Evolutionary conservation across 2,113 vertebrate genomes (phyloP).

Genomic region (Gadus macrocephalus): DNA sequence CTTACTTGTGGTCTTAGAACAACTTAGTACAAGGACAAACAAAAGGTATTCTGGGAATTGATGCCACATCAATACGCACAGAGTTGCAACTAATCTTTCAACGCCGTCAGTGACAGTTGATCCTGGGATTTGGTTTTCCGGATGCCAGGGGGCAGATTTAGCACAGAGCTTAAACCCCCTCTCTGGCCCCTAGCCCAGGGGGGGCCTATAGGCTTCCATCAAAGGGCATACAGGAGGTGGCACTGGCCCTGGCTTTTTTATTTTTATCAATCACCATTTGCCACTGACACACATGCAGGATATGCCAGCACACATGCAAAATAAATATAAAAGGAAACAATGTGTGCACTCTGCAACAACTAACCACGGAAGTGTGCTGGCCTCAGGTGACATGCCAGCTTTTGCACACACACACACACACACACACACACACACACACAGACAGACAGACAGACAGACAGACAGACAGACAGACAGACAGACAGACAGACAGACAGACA

Average conservation of each 20-base stretch:
- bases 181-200: conserved; percentile 7
- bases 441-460: neutral
- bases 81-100: conserved; percentile 15
- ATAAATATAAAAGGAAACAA: neutral
- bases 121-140: conserved; percentile 31
- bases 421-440: neutral
- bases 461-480: neutral
- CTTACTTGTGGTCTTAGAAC: too few species aligned
- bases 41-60: neutral
- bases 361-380: neutral
- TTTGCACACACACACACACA: neutral
- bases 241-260: neutral
- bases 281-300: conserved; percentile 28
- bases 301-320: neutral
- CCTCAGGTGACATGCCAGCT: neutral
- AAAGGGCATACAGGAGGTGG: conserved; percentile 41
- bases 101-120: conserved; percentile 22
- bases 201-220: conserved; percentile 39
- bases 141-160: conserved; percentile 53
- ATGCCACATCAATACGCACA: neutral
- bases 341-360: neutral
- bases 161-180: conserved; percentile 45
- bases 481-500: neutral
- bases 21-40: neutral
- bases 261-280: conserved; percentile 11